These are phyloP conservation scores for Bucco capensis DNA, from an alignment of 2,113 vertebrate species.

Conservation along the genomic window DNA sequence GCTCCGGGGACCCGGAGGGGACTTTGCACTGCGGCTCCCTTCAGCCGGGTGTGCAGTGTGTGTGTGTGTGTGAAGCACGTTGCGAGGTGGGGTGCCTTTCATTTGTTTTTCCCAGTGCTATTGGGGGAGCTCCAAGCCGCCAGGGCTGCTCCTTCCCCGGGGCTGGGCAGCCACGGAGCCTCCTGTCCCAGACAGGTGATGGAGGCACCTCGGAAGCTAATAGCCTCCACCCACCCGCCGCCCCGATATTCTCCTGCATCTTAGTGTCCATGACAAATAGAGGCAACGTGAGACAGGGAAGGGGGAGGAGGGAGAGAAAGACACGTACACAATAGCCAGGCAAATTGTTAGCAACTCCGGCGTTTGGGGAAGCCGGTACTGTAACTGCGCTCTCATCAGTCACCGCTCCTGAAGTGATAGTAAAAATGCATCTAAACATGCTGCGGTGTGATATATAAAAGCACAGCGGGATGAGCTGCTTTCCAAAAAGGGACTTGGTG, in stretches of 20 bases:
- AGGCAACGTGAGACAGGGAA: slow-evolving; percentile 1
- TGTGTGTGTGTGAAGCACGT: slow-evolving; percentile 58
- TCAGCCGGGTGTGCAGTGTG: neutral
- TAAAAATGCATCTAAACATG: slow-evolving; percentile 97
- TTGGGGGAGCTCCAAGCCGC: slow-evolving; percentile 72
- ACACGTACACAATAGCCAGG: slow-evolving; percentile 45
- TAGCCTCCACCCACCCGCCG: neutral
- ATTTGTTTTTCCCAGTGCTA: slow-evolving; percentile 59
- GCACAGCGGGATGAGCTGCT: slow-evolving; percentile 97
- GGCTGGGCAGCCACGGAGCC: slow-evolving; percentile 69
- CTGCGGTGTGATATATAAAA: slow-evolving; percentile 96
- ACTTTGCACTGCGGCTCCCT: slow-evolving; percentile 54
- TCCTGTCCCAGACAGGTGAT: slow-evolving; percentile 65
- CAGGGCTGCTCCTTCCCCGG: slow-evolving; percentile 64
- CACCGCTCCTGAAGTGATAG: slow-evolving; percentile 89
- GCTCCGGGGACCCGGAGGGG: neutral
- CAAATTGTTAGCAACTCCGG: slow-evolving; percentile 58
- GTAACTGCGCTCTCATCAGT: slow-evolving; percentile 88
- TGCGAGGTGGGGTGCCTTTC: slow-evolving; percentile 69
- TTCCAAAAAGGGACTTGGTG: slow-evolving; percentile 88
- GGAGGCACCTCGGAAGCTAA: slow-evolving; percentile 59
- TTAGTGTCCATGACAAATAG: slow-evolving; percentile 30
- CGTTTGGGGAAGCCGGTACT: slow-evolving; percentile 51
- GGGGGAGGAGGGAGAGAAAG: slow-evolving; percentile 16
- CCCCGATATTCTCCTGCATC: slow-evolving; percentile 58